phyloP scores from a whole-genome alignment of 2,113 vertebrate genomes.

The Thunnus maccoyii region DNA sequence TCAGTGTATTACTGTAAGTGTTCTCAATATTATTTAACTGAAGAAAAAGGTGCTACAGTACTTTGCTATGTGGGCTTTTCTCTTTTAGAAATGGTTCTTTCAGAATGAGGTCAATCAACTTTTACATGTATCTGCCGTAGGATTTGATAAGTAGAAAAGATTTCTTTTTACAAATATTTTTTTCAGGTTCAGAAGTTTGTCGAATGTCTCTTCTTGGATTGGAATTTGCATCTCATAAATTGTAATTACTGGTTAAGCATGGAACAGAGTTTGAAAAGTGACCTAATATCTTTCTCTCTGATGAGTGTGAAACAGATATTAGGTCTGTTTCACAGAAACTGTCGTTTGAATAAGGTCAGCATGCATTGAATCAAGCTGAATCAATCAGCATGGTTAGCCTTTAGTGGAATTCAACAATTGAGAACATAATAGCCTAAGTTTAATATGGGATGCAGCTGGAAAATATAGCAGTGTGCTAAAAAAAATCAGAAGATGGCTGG shows the following conservation, averaged over 20 bases:
- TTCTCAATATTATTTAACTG: conserved; percentile 27
- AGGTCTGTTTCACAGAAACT: conserved; percentile 68
- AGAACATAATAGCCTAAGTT: conserved; percentile 72
- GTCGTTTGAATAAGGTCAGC: conserved; percentile 68
- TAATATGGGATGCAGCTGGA: conserved; percentile 75
- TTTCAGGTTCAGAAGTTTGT: conserved; percentile 43
- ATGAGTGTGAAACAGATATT: conserved; percentile 75
- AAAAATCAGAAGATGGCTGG: conserved; percentile 74
- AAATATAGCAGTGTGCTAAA: conserved; percentile 69
- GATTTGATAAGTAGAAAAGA: conserved; percentile 30
- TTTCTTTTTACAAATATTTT: conserved; percentile 18
- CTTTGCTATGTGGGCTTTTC: conserved; percentile 8
- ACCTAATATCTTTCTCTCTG: conserved; percentile 72
- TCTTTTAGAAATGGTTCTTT: conserved; percentile 25
- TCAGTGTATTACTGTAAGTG: not conserved
- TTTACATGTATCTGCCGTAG: conserved; percentile 27
- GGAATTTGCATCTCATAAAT: conserved; percentile 61
- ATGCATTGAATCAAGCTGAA: conserved; percentile 81
- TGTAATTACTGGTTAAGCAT: conserved; percentile 71
- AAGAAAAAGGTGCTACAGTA: conserved; percentile 9
- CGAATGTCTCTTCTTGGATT: conserved; percentile 23
- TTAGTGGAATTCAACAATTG: conserved; percentile 78
- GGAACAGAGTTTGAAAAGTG: conserved; percentile 67
- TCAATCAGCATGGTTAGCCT: conserved; percentile 82
- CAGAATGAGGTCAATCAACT: conserved; percentile 33